These are phyloP conservation scores for Drosophila tristis DNA, from an alignment of 1,140 invertebrate genomes.

Conservation along the genomic window DNA sequence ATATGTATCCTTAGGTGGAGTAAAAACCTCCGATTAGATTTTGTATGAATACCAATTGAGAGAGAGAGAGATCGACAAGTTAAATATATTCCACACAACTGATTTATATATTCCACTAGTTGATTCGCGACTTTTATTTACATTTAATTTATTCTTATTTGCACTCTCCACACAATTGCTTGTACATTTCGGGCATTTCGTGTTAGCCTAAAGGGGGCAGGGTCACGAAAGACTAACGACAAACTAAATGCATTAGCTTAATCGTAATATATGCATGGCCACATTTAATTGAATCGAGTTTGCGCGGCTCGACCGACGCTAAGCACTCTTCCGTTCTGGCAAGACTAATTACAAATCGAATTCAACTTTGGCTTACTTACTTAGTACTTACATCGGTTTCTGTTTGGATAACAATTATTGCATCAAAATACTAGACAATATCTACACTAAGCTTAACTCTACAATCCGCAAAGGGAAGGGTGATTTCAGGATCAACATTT, in stretches of 20 bases:
- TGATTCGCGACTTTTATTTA: slow-evolving; percentile 24
- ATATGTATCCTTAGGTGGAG: too few relatives aligned
- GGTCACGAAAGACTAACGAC: slow-evolving; percentile 30
- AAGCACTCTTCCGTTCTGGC: slow-evolving; percentile 48
- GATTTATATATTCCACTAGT: slow-evolving; percentile 8
- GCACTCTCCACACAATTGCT: slow-evolving; percentile 17
- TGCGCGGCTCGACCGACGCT: slow-evolving; percentile 24
- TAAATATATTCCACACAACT: neutral
- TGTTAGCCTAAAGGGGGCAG: slow-evolving; percentile 4
- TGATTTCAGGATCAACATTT: slow-evolving; percentile 12
- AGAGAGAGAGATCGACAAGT: neutral
- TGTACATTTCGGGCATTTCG: slow-evolving; percentile 13
- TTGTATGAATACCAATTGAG: too few relatives aligned
- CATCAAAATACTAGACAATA: slow-evolving; percentile 2
- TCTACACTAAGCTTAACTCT: slow-evolving; percentile 4
- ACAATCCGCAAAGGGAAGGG: neutral
- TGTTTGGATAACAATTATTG: slow-evolving; percentile 39
- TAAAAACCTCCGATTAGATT: too few relatives aligned
- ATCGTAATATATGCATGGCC: slow-evolving; percentile 55
- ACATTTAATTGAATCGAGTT: slow-evolving; percentile 50
- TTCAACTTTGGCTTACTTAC: slow-evolving; percentile 16
- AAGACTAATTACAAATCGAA: slow-evolving; percentile 43
- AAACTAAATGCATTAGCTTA: slow-evolving; percentile 51
- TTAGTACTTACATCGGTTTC: neutral
- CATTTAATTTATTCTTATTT: slow-evolving; percentile 36